Percentiles rank a stretch among this genome's conserved stretches.
These are phyloP conservation scores for Luidia sarsii DNA, from an alignment of 53 echinoderm and acorn worm species.

Conservation along the genomic window DNA sequence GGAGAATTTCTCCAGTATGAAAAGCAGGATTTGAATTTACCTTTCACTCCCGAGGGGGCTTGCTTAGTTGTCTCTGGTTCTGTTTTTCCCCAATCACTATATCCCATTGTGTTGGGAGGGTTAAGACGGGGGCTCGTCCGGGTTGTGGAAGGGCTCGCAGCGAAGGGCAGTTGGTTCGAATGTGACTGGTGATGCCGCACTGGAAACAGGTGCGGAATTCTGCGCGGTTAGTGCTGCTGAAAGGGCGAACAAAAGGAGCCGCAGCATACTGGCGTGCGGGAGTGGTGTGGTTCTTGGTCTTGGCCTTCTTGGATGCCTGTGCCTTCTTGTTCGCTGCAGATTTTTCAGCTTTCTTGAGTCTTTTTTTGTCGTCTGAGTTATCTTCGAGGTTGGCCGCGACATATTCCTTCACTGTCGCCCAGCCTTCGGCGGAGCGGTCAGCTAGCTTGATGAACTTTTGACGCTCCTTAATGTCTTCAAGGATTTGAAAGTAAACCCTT, in stretches of 20 bases:
- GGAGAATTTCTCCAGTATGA: slow-evolving; percentile 12
- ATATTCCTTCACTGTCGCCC: slow-evolving; percentile 19
- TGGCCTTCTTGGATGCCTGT: slow-evolving; percentile 13
- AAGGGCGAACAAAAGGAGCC: slow-evolving; percentile 25
- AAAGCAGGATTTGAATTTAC: slow-evolving; percentile 48
- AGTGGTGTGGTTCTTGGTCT: background rate
- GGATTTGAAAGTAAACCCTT: background rate
- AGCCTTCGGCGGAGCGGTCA: background rate
- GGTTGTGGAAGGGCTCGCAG: slow-evolving; percentile 4
- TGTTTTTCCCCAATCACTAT: background rate
- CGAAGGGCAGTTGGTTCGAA: slow-evolving; percentile 17
- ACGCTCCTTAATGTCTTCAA: background rate
- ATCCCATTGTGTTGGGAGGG: background rate
- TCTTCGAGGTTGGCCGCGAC: slow-evolving; percentile 1
- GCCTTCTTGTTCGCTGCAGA: slow-evolving; percentile 32
- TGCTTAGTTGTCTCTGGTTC: background rate
- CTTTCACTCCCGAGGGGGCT: slow-evolving; percentile 33
- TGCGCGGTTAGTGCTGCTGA: background rate
- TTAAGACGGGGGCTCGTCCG: background rate
- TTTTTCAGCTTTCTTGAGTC: slow-evolving; percentile 14
- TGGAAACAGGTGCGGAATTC: slow-evolving; percentile 40
- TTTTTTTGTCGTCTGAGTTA: slow-evolving; percentile 15
- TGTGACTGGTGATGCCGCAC: slow-evolving; percentile 42
- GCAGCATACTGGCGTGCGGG: background rate
- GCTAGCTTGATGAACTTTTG: slow-evolving; percentile 6